phyloP scores from a whole-genome alignment of 2,888 invertebrate species.

The Archaeoteleia sp. region DNA sequence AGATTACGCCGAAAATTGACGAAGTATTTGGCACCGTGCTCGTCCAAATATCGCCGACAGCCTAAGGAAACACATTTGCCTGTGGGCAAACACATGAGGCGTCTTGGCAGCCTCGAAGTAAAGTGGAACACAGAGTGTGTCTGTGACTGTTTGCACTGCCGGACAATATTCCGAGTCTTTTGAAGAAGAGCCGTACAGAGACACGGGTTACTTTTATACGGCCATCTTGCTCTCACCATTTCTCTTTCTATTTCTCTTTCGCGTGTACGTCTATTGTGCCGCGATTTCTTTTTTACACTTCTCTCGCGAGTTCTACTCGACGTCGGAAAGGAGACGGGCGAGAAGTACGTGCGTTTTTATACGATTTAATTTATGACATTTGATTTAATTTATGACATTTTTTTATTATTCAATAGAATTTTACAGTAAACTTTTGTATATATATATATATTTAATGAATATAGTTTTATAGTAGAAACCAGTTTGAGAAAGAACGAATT shows the following conservation, averaged over 20 bases:
- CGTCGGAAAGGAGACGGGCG: too few species aligned
- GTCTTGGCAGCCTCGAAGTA: slow-evolving; percentile 60
- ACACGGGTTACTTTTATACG: slow-evolving; percentile 59
- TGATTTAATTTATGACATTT: too few species aligned
- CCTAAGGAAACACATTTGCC: slow-evolving; percentile 74
- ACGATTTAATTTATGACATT: too few species aligned
- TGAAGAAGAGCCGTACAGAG: slow-evolving; percentile 61
- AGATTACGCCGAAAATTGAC: slow-evolving; percentile 53
- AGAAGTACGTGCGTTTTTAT: too few species aligned
- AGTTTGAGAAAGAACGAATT: too few species aligned
- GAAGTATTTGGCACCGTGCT: slow-evolving; percentile 56
- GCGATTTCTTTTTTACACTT: slow-evolving; percentile 1
- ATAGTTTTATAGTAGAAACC: too few species aligned
- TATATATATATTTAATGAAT: too few species aligned
- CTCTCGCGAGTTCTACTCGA: too few species aligned
- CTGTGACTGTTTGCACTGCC: slow-evolving; percentile 68
- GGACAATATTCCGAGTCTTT: slow-evolving; percentile 70
- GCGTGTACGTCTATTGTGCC: not conserved
- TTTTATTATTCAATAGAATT: too few species aligned
- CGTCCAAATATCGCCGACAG: slow-evolving; percentile 71
- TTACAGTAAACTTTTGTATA: too few species aligned
- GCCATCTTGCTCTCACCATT: slow-evolving; percentile 48
- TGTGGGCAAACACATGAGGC: slow-evolving; percentile 68
- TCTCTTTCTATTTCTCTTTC: slow-evolving; percentile 28
- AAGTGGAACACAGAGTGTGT: slow-evolving; percentile 70